phyloP scores from a whole-genome alignment of 2,888 invertebrate genomes.

The Bedellia somnulentella region DNA sequence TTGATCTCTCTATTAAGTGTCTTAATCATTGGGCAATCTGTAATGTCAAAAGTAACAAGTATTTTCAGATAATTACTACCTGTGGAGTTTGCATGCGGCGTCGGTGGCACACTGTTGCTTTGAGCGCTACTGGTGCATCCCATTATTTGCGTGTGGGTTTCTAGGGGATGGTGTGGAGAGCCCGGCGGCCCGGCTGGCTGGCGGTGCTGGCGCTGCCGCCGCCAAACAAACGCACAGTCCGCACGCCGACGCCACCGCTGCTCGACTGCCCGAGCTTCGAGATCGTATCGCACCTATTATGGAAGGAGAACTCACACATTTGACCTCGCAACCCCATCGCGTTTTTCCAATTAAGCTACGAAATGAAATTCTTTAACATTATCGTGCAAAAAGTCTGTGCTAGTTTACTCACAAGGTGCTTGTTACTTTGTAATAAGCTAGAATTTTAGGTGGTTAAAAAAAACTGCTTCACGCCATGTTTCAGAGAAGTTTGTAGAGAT shows the following conservation, averaged over 20 bases:
- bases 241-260: constrained; percentile 11
- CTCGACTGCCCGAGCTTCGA: constrained; percentile 28
- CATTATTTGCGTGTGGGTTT: constrained; percentile 19
- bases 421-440: not conserved
- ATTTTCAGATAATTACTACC: too few species aligned
- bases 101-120: constrained; percentile 17
- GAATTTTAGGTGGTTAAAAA: not conserved
- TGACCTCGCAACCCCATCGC: constrained; percentile 60
- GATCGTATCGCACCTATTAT: constrained; percentile 53
- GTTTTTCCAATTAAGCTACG: constrained; percentile 55
- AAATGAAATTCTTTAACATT: constrained; percentile 33
- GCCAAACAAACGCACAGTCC: constrained; percentile 9
- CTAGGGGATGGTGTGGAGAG: constrained; percentile 11
- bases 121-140: constrained; percentile 52
- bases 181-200: constrained; percentile 6
- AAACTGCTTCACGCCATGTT: not conserved
- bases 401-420: not conserved
- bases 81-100: constrained; percentile 23
- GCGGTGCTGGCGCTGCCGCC: constrained; percentile 11
- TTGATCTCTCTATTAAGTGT: too few species aligned
- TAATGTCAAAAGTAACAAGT: too few species aligned
- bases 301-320: constrained; percentile 49
- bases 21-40: too few species aligned
- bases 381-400: constrained; percentile 24
- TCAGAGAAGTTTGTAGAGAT: too few species aligned